Evolutionary conservation across 2,888 invertebrate species (phyloP), one percentile per base, ranked within the genome.

Genomic region (Coelinius sp.): DNA sequence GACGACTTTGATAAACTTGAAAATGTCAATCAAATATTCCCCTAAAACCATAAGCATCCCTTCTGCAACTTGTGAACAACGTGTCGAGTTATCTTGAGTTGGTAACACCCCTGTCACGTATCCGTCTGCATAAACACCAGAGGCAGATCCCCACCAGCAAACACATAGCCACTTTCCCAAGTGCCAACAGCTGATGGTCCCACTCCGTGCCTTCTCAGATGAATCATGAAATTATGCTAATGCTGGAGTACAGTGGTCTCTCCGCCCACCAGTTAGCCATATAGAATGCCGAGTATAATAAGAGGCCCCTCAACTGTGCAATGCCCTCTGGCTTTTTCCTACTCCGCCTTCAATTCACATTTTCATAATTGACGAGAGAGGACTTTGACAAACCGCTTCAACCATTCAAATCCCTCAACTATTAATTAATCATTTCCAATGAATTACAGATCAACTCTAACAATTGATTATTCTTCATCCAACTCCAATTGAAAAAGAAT

Each of bases 221-320:
- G 62, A 62, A 68, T 68, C 59, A 62, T 68, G 46, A 49, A 68
- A 68, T 68, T 68, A 68, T 68, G 68, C 38, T 59, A 68, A 68
- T 68, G 14, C 25, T 7, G 27, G 46, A 20, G 20, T 46, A 35
- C 59, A 59, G 59, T 31, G 31, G 25, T 53, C 56, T 31, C 31
- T 31, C 31, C 56, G 27, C 27, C 27, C 35, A 59, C 35, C 31
- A 59, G 31, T 59, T 31, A 20, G 5, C 20, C 59, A 59, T 8
- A 27, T 56, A 10, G 1, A 20, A 49, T 49, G 17, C 20, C 20
- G 20, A 20, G 46, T 49, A 17, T 49, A 49, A 49, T 49, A 17
- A 49, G 20, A 5, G 20, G 3, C 17, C 20, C 4, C 46, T n/a
- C n/a, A n/a, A n/a, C n/a, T 49, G 46, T 20, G 44, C 44, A 44